Evolutionary conservation across 2,797 vertebrate species (phyloP).

Genomic region (Sciurus vulgaris): DNA sequence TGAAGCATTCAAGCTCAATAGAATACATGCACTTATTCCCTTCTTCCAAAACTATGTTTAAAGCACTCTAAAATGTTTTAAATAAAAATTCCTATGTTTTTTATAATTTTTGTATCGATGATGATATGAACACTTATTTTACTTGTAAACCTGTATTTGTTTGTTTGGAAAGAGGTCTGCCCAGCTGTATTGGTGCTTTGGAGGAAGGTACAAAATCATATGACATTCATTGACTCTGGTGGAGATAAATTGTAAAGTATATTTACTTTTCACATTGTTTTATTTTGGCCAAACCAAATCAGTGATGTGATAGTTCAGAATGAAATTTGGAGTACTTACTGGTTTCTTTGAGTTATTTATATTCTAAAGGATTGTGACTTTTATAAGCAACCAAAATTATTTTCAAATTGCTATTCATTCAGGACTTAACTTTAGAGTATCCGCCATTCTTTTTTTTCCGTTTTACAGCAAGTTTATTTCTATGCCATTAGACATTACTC

Average conservation of each 20-base stretch:
- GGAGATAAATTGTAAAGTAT: not conserved
- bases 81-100: constrained; percentile 48
- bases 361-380: constrained; percentile 50
- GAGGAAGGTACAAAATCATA: not conserved
- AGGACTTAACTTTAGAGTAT: not conserved
- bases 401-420: constrained; percentile 30
- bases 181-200: not conserved
- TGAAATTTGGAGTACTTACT: constrained; percentile 23
- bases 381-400: constrained; percentile 27
- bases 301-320: constrained; percentile 16
- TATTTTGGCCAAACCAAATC: not conserved
- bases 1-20: not conserved
- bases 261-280: constrained; percentile 23
- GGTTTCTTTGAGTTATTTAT: constrained; percentile 44
- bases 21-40: not conserved
- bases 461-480: not conserved
- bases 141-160: not conserved
- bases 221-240: not conserved
- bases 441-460: not conserved
- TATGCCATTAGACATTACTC: not conserved
- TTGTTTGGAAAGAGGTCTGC: not conserved
- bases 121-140: constrained; percentile 35
- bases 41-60: constrained; percentile 33
- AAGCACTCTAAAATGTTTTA: constrained; percentile 56
- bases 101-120: constrained; percentile 16